Percentiles rank a stretch among this genome's conserved stretches.
Evolutionary conservation across 1,140 invertebrate genomes (phyloP).

Genomic region (Drosophila pruinosa): DNA sequence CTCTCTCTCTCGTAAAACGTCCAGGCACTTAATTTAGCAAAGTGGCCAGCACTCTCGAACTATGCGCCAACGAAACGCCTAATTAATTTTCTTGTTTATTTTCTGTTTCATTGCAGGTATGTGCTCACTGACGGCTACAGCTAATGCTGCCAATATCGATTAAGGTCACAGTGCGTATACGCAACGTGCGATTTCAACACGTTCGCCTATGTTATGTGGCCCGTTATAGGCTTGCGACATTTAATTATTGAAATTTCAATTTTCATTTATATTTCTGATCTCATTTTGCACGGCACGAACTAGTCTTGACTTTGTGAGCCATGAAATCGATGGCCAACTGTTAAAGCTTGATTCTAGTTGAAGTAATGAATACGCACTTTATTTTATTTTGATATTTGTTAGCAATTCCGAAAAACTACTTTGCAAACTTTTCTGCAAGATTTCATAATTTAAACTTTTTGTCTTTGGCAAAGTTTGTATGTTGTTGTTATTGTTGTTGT

Average conservation of each 20-base stretch:
- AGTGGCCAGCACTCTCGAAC: constrained; percentile 47
- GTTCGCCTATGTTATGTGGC: no score
- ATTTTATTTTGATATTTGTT: constrained; percentile 2
- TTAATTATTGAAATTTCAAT: neutral
- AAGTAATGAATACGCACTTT: constrained; percentile 10
- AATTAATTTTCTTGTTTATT: constrained; percentile 50
- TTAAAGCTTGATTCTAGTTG: neutral
- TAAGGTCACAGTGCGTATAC: constrained; percentile 60
- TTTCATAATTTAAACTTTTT: constrained; percentile 23
- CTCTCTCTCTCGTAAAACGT: constrained; percentile 24
- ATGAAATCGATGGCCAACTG: constrained; percentile 12
- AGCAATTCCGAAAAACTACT: constrained; percentile 7
- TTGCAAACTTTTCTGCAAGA: constrained; percentile 16
- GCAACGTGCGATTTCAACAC: constrained; percentile 21
- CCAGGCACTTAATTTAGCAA: constrained; percentile 64
- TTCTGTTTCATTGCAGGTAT: constrained; percentile 61
- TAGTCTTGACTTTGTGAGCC: neutral
- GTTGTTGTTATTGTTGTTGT: constrained; percentile 8
- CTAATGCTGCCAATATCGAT: constrained; percentile 58
- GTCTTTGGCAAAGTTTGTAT: neutral
- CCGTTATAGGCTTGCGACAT: no score
- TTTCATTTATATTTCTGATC: neutral
- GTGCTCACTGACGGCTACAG: constrained; percentile 17
- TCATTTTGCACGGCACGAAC: neutral
- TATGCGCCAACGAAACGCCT: constrained; percentile 12